Base-by-base conservation (phyloP, 92 coral and sea anemone species). In the Epizoanthus rinbou region DNA sequence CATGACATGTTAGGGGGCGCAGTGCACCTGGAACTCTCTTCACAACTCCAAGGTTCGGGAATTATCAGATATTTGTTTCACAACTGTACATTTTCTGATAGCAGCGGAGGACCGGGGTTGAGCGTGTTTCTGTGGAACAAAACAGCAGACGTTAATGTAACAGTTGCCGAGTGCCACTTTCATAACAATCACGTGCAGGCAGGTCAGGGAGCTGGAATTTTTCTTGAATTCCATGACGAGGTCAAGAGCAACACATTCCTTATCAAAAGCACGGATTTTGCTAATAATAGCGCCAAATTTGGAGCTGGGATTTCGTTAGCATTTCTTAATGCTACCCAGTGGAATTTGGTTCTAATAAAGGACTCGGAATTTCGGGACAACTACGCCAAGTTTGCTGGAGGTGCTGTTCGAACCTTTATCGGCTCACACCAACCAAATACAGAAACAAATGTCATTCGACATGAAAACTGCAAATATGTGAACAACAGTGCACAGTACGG, bases 41-140 rank as follows among this genome's bases (percentile, higher is more conserved):
- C 68, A 25, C 76, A 87, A 43, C 10, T 43, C 18, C 88, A 93
- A 8, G 91, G 85, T 16, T 69, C 45, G 9, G 83, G 85, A 63
- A 81, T 87, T 70, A 89, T 67, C 79, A 60, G 43, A 17, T 87
- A 82, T 80, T 3, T 78, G 28, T 91, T 95, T 83, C 79, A 74
- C 37, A 88, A 87, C 62, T 93, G 98, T 79, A 79, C 69, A 3
- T 95, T 95, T 91, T 68, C 82, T 79, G 73, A 86, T 45, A 95
- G 91, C 74, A 62, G 64, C 23, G 94, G 94, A 65, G 98, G 98
- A n/a, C 93, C 96, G 8, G 98, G 94, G 19, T 11, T 94, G 53
- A 89, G 92, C 4, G 56, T 92, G 60, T 82, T 83, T 25, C 65
- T 94, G 18, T 84, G 81, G 72, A 88, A 92, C 45, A 69, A 68